These are phyloP conservation scores for Danio albolineatus DNA, from an alignment of 2,797 vertebrate species.

Conservation along the genomic window DNA sequence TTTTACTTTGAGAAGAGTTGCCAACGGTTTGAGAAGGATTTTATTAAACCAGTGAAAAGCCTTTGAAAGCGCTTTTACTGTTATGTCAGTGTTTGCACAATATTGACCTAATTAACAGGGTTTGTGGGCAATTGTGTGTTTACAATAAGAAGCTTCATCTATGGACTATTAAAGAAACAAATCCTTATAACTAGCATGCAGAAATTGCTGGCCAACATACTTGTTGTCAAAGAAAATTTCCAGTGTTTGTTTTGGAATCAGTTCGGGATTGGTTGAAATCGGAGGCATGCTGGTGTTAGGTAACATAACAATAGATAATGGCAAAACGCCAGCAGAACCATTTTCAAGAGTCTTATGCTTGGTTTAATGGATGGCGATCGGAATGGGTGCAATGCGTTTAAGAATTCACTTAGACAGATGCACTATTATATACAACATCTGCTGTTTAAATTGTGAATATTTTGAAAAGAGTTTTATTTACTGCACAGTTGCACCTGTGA, in stretches of 20 bases:
- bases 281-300: not conserved
- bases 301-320: not conserved
- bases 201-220: not conserved
- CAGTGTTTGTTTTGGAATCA: not conserved
- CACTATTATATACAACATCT: not conserved
- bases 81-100: slow-evolving; percentile 14
- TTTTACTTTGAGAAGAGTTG: not conserved
- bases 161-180: not conserved
- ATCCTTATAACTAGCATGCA: not conserved
- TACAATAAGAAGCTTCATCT: not conserved
- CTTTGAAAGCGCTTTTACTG: slow-evolving; percentile 5
- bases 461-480: not conserved
- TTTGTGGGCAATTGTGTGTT: not conserved
- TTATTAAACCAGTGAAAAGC: slow-evolving; percentile 2
- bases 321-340: not conserved
- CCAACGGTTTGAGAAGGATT: slow-evolving; percentile 4
- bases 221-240: not conserved
- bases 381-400: not conserved
- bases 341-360: not conserved
- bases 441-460: not conserved
- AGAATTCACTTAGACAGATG: not conserved
- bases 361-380: not conserved
- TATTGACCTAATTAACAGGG: not conserved
- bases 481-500: not conserved
- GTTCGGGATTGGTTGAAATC: not conserved